Percentiles rank a stretch among this genome's conserved stretches.
phyloP scores from a whole-genome alignment of 2,797 vertebrate genomes.

The Euthynnus affinis region DNA sequence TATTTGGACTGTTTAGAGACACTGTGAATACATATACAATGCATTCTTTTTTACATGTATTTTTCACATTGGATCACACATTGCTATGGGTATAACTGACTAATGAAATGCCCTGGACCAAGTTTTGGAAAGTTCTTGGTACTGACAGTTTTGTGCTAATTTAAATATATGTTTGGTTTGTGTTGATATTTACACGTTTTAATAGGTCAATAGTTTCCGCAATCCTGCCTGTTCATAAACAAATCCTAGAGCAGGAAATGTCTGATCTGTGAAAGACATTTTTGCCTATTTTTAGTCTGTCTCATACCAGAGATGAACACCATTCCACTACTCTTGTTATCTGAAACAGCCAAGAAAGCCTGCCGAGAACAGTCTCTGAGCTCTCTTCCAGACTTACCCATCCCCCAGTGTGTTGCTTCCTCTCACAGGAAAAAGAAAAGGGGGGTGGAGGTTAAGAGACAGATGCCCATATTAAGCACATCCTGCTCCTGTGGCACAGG shows the following conservation, averaged over 20 bases:
- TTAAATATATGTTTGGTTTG: too few relatives aligned
- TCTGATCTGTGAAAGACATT: background rate
- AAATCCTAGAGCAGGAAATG: background rate
- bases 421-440: conserved; percentile 48
- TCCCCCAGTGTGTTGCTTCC: conserved; percentile 69
- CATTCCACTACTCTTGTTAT: conserved; percentile 9
- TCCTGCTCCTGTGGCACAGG: conserved; percentile 73
- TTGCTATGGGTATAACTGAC: too few relatives aligned
- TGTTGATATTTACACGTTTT: too few relatives aligned
- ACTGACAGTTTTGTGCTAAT: too few relatives aligned
- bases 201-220: too few relatives aligned
- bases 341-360: conserved; percentile 26
- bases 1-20: too few relatives aligned
- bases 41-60: too few relatives aligned
- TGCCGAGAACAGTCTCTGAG: conserved; percentile 8
- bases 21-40: too few relatives aligned
- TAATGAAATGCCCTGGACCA: too few relatives aligned
- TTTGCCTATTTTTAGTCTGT: conserved; percentile 24
- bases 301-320: conserved; percentile 1
- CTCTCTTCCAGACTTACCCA: conserved; percentile 61
- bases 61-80: too few relatives aligned
- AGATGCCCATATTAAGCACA: conserved; percentile 83
- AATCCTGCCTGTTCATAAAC: background rate
- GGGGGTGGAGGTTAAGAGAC: conserved; percentile 32
- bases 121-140: too few relatives aligned